Evolutionary conservation across 2,113 vertebrate genomes (phyloP).

Genomic region (Tichodroma muraria): DNA sequence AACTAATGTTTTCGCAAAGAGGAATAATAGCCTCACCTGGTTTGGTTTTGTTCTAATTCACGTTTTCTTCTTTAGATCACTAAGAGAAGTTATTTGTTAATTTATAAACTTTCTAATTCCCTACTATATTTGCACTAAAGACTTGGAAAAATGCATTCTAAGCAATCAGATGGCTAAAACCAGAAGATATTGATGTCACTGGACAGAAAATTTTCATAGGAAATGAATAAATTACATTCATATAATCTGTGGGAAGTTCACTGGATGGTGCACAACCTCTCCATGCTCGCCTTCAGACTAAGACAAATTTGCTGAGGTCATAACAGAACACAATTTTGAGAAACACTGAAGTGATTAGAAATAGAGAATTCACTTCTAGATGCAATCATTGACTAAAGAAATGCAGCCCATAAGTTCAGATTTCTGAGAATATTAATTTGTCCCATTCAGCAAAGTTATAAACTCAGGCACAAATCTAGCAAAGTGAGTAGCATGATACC

Average conservation of each 20-base stretch:
- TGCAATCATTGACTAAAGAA: background rate
- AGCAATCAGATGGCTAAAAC: background rate
- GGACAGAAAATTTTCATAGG: background rate
- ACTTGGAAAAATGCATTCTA: background rate
- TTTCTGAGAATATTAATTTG: background rate
- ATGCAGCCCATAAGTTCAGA: background rate
- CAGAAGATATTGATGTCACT: background rate
- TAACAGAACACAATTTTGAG: background rate
- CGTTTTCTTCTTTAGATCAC: background rate
- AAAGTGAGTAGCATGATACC: background rate
- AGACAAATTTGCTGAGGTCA: background rate
- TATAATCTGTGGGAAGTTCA: background rate
- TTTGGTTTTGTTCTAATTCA: background rate
- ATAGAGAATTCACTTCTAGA: background rate
- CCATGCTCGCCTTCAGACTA: background rate
- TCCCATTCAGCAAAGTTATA: background rate
- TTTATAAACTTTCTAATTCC: background rate
- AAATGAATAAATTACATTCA: background rate
- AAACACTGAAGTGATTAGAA: background rate
- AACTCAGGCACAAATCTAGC: background rate
- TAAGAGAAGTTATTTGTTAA: background rate
- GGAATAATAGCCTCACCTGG: background rate
- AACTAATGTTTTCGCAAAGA: background rate
- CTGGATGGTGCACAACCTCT: background rate
- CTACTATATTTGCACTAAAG: background rate